phyloP scores from a whole-genome alignment of 2,113 vertebrate species.

The Eclectus roratus region DNA sequence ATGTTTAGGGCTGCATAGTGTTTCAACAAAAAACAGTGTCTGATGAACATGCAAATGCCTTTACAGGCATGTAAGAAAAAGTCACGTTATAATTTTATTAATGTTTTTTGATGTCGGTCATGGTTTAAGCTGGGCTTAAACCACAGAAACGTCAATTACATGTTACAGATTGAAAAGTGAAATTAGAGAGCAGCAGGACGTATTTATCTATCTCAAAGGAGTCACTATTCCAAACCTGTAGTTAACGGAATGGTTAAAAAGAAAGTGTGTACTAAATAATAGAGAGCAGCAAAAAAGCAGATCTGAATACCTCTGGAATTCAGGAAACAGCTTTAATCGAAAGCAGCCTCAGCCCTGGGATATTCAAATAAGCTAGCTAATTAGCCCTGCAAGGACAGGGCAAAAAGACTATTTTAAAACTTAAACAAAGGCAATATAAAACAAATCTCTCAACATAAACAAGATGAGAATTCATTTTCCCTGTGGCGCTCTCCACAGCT shows the following conservation, averaged over 20 bases:
- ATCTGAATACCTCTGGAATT: not conserved
- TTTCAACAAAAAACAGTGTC: not conserved
- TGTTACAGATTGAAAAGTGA: not conserved
- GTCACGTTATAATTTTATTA: not conserved
- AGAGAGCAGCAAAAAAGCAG: not conserved
- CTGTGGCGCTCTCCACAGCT: not conserved
- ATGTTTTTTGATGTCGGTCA: not conserved
- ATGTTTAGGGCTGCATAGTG: not conserved
- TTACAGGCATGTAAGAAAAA: not conserved
- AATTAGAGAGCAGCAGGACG: not conserved
- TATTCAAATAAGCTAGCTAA: not conserved
- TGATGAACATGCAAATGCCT: not conserved
- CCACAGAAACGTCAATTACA: not conserved
- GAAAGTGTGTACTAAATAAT: not conserved
- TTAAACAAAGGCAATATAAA: slow-evolving; percentile 14
- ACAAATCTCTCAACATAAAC: not conserved
- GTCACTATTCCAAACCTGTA: not conserved
- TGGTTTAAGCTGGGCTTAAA: not conserved
- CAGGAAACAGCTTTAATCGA: not conserved
- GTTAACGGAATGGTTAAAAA: not conserved
- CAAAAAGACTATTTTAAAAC: not conserved
- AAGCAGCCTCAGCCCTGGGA: not conserved
- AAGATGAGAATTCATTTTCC: not conserved
- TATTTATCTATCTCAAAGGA: not conserved
- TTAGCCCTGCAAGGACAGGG: not conserved